Percentiles rank a stretch among this genome's conserved stretches.
Conservation (phyloP, 2,888 invertebrate species). For the Seira musarum region DNA sequence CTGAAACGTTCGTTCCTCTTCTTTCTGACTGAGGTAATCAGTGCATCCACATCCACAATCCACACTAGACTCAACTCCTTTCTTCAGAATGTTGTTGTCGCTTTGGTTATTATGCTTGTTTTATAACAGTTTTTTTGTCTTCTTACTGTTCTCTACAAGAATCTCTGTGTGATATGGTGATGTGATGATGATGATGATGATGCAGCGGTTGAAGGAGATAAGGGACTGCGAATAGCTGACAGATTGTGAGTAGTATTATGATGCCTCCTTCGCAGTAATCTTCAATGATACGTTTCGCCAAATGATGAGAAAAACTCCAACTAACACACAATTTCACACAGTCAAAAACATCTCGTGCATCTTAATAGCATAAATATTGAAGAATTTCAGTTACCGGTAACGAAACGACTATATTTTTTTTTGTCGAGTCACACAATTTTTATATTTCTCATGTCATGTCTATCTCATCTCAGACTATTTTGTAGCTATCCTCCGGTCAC, state of each 20-base stretch:
- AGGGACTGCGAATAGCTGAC: not conserved
- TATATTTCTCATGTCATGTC: constrained; percentile 5
- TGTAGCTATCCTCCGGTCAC: too few relatives aligned
- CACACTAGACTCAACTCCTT: too few relatives aligned
- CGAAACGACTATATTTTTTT: not conserved
- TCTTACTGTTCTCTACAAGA: not conserved
- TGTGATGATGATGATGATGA: not conserved
- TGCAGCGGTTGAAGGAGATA: constrained; percentile 3
- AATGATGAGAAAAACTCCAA: not conserved
- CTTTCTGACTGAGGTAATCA: not conserved
- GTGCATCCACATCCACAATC: too few relatives aligned
- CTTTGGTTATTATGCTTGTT: not conserved
- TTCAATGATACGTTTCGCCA: not conserved
- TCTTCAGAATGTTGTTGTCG: too few relatives aligned
- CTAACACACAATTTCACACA: constrained; percentile 12
- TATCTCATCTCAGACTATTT: not conserved
- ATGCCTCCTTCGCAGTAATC: too few relatives aligned
- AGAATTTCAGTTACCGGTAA: not conserved
- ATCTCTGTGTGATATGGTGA: too few relatives aligned
- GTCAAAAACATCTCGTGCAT: not conserved
- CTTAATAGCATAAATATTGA: not conserved
- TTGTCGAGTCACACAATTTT: constrained; percentile 7
- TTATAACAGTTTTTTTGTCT: constrained; percentile 1
- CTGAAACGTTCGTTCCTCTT: not conserved
- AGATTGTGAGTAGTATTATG: too few relatives aligned